Conservation (phyloP, 2,113 vertebrate genomes). For the Cephalopterus ornatus region DNA sequence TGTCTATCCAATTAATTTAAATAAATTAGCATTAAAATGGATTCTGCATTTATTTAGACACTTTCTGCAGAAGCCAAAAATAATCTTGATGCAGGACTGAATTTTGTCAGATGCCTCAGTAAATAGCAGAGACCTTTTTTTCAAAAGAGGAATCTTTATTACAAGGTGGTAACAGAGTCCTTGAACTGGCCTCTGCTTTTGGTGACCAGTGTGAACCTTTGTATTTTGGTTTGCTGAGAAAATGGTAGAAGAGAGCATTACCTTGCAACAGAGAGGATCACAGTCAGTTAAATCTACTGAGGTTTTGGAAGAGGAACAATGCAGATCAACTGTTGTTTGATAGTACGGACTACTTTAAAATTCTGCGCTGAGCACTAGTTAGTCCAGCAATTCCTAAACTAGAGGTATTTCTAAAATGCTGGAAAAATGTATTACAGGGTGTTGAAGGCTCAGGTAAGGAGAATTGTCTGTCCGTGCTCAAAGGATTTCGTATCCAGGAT, state of each 20-base stretch:
- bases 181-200: not conserved
- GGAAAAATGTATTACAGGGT: not conserved
- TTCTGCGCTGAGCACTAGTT: not conserved
- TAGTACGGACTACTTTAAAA: not conserved
- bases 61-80: not conserved
- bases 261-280: not conserved
- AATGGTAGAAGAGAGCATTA: not conserved
- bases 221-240: not conserved
- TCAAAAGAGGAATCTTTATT: not conserved
- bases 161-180: not conserved
- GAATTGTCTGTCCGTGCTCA: not conserved
- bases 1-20: conserved; percentile 17
- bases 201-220: not conserved
- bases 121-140: not conserved
- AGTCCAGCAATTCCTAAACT: not conserved
- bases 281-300: not conserved
- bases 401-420: not conserved
- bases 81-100: not conserved
- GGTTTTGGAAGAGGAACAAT: not conserved
- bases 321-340: not conserved
- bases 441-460: not conserved
- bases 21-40: conserved; percentile 28
- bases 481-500: not conserved
- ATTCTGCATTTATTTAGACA: not conserved
- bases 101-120: not conserved